Percentiles rank a stretch among this genome's conserved stretches.
Conservation (phyloP, 2,888 invertebrate genomes). For the Keiferia lycopersicella region DNA sequence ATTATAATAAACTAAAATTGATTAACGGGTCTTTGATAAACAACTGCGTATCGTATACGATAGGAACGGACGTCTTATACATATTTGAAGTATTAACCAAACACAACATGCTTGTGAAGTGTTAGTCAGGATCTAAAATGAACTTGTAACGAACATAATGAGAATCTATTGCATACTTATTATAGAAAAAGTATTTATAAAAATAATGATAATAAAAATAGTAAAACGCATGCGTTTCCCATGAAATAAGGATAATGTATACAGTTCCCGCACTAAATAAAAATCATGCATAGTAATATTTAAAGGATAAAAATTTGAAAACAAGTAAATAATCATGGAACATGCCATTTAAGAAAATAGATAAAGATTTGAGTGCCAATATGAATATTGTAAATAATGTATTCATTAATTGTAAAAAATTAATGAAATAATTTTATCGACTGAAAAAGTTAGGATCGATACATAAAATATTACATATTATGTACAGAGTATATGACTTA, state of each 20-base stretch:
- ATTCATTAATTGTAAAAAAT: constrained; percentile 58
- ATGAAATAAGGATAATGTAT: constrained; percentile 2
- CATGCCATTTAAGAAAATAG: constrained; percentile 17
- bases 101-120: constrained; percentile 9
- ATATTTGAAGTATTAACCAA: not conserved
- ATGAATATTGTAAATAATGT: constrained; percentile 58
- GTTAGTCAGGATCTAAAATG: constrained; percentile 10
- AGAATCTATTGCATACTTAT: not conserved
- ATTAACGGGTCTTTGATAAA: not conserved
- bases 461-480: not conserved
- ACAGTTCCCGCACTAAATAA: not conserved
- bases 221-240: not conserved
- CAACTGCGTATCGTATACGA: not conserved
- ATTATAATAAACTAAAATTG: too few species aligned
- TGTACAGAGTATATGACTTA: not conserved
- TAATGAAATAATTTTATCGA: constrained; percentile 7
- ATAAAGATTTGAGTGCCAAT: constrained; percentile 22
- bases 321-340: not conserved
- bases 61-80: not conserved
- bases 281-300: constrained; percentile 4
- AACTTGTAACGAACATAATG: not conserved
- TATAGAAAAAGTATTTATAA: not conserved
- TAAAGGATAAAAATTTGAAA: not conserved
- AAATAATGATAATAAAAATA: not conserved
- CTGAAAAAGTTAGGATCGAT: not conserved